Base-by-base conservation (phyloP, 2,888 invertebrate species). In the Anarsia innoxiella region DNA sequence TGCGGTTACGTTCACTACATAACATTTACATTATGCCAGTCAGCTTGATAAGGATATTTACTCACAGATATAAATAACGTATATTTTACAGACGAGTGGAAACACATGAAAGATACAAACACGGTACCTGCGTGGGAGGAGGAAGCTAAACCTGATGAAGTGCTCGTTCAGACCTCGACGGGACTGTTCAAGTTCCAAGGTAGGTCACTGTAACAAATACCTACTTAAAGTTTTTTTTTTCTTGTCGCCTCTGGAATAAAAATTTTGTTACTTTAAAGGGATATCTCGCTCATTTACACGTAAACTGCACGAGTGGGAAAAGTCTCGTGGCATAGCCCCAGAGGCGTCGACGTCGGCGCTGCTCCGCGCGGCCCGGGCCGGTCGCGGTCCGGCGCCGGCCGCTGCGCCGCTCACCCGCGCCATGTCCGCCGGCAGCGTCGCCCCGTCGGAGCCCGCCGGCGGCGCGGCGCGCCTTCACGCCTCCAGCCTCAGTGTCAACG, bases 261-360 rank as follows among this genome's bases (percentile, higher is more conserved):
- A 3, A 9, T 23, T 34, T 6, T 12, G 6, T 23, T n/a, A n/a
- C n/a, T 30, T 16, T 27, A 12, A 41, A 86, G 86, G 89, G 6
- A 94, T 96, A 49, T 95, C 95, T 0, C 88, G 94, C 29, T 95
- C 95, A 50, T 96, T 96, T 69, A 95, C 95, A 0, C 90, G 92
- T 14, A 95, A 94, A 59, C 86, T 96, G 0, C 95, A 95, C 67
- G 95, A 96, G 66, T 96, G 96, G 96, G 93, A 94, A 64, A 93
- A 94, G 56, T 92, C 93, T n/a, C 86, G 91, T 41, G 94, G 94
- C 1, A 94, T 95, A 40, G 91, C 91, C 0, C 94, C 94, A 0
- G 94, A 95, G 68, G 91, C 90, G 0, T 95, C 94, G 1, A 94
- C 94, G 0, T 93, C 95, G 49, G 93, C 94, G 0, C 73, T 95